Conservation (phyloP, 2,888 invertebrate species). For the Eulithis prunata region DNA sequence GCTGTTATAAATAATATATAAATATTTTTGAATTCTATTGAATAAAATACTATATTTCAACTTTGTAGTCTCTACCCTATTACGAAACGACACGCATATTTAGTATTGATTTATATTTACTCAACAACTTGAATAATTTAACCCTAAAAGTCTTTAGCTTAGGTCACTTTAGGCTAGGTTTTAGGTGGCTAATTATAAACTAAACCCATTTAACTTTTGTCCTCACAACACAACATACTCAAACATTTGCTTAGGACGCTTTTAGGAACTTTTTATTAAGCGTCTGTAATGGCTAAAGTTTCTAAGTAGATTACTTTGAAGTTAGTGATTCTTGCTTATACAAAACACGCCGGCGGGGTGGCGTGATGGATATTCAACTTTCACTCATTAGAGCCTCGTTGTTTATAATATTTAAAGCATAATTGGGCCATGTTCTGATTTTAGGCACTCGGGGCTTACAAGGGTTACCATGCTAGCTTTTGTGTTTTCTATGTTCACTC, state of each 20-base stretch:
- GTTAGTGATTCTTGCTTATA: neutral
- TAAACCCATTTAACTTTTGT: slow-evolving; percentile 1
- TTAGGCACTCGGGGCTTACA: neutral
- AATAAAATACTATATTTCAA: no score
- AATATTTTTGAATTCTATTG: no score
- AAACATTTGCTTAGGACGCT: slow-evolving; percentile 1
- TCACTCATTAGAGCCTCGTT: no score
- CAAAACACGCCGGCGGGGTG: neutral
- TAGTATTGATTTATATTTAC: neutral
- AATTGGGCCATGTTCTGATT: neutral
- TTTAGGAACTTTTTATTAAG: neutral
- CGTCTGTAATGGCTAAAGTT: neutral
- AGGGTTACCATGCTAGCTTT: neutral
- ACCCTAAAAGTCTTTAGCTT: neutral
- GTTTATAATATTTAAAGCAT: neutral
- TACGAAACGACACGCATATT: no score
- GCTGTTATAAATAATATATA: neutral
- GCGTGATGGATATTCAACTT: neutral
- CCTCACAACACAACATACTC: neutral
- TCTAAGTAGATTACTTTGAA: neutral
- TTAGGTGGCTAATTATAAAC: slow-evolving; percentile 2
- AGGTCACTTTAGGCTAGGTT: neutral
- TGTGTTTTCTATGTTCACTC: neutral
- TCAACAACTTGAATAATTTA: neutral
- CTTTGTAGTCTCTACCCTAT: no score